Evolutionary conservation across 2,113 vertebrate species (phyloP).

Genomic region (Lepus timidus): DNA sequence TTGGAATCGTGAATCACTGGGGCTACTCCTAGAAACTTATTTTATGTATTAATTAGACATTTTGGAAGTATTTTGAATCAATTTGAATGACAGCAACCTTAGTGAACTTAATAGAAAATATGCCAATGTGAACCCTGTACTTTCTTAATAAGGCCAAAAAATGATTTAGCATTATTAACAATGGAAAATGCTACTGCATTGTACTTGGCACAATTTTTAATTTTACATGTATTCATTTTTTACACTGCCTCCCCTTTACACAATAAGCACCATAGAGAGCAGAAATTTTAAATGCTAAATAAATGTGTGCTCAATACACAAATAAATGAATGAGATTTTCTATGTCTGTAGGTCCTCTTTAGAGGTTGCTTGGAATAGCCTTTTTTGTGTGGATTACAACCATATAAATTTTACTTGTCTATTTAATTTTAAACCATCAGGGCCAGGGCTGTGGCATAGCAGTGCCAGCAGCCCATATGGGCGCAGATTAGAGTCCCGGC

Average conservation of each 20-base stretch:
- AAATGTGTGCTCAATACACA: background rate
- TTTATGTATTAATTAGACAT: background rate
- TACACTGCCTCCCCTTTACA: background rate
- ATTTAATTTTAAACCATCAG: background rate
- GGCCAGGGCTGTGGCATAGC: no score
- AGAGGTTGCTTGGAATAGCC: no score
- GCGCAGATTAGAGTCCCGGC: no score
- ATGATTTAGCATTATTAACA: background rate
- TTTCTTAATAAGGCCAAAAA: conserved; percentile 17
- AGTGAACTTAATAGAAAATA: background rate
- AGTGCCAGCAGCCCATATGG: no score
- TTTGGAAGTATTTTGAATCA: background rate
- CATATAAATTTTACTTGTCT: background rate
- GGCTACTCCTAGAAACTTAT: background rate
- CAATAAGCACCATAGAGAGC: background rate
- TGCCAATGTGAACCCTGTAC: background rate
- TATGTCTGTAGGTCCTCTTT: background rate
- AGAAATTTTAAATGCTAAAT: background rate
- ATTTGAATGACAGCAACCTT: background rate
- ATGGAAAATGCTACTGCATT: background rate
- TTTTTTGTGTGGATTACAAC: background rate
- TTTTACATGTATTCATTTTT: background rate
- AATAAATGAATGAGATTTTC: background rate
- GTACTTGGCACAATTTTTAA: background rate
- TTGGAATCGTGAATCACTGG: background rate